A percentile compares a stretch with the other conserved stretches of the same genome.
These are phyloP conservation scores for Syrphus vitripennis DNA, from an alignment of 2,888 invertebrate genomes.

Conservation along the genomic window DNA sequence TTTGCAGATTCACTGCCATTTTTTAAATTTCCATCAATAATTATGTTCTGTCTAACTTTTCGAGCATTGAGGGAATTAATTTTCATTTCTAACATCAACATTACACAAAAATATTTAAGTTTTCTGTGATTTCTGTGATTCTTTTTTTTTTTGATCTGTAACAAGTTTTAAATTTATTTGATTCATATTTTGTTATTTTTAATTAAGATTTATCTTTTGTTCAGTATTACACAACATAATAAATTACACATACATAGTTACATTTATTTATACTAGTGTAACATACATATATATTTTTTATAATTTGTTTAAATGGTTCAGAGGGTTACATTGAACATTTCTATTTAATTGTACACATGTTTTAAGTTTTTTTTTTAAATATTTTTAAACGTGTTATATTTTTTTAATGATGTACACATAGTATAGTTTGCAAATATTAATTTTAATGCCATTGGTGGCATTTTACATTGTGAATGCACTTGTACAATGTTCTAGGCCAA, in stretches of 20 bases:
- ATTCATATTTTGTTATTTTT: slow-evolving; percentile 18
- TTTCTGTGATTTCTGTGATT: slow-evolving; percentile 1
- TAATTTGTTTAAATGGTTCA: background rate
- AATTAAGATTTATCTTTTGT: slow-evolving; percentile 43
- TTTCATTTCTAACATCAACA: slow-evolving; percentile 48
- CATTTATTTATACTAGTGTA: slow-evolving; percentile 12
- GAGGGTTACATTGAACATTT: slow-evolving; percentile 13
- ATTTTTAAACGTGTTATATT: slow-evolving; percentile 3
- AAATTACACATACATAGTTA: slow-evolving; percentile 35
- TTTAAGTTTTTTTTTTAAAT: background rate
- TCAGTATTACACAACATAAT: slow-evolving; percentile 51
- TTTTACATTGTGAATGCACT: background rate
- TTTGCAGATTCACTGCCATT: slow-evolving; percentile 16
- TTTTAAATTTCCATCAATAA: background rate
- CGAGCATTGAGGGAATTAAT: slow-evolving; percentile 18
- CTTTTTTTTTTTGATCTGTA: slow-evolving; percentile 9
- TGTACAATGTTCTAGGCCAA: background rate
- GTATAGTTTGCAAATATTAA: background rate
- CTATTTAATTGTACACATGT: background rate
- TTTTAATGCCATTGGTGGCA: background rate
- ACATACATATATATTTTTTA: background rate
- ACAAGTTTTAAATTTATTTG: slow-evolving; percentile 28
- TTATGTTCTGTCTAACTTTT: background rate
- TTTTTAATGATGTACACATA: background rate
- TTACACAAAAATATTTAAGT: slow-evolving; percentile 29